Conservation (phyloP, 2,113 vertebrate genomes). For the Dicaeum eximium region DNA sequence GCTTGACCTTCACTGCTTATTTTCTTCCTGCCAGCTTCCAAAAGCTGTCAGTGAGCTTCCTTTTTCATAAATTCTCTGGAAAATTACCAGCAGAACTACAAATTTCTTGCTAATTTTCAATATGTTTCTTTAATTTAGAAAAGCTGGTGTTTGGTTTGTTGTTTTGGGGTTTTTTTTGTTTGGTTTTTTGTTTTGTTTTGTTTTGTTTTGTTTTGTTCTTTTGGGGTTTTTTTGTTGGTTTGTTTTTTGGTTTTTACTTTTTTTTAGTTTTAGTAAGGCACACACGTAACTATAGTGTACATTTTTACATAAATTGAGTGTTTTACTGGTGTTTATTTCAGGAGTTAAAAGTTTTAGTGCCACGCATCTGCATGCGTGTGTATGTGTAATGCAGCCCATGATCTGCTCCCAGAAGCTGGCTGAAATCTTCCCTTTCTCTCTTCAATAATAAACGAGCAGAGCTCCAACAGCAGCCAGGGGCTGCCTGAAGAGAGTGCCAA, state of each 20-base stretch:
- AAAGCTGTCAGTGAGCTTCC: background rate
- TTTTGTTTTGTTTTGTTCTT: no score
- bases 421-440: background rate
- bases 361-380: fast-evolving
- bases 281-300: background rate
- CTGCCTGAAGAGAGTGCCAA: background rate
- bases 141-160: fast-evolving
- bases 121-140: background rate
- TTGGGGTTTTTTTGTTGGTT: background rate
- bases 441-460: background rate
- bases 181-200: no score
- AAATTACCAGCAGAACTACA: background rate
- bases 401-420: background rate
- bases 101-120: background rate
- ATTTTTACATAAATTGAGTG: background rate
- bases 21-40: background rate
- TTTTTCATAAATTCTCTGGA: background rate
- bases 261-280: background rate
- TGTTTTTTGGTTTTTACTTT: background rate
- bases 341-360: background rate
- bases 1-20: background rate
- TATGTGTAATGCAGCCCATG: background rate
- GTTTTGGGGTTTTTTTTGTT: no score
- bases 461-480: background rate
- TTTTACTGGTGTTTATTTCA: background rate